Conservation (phyloP, 2,888 invertebrate species). For the Heliconius sara region DNA sequence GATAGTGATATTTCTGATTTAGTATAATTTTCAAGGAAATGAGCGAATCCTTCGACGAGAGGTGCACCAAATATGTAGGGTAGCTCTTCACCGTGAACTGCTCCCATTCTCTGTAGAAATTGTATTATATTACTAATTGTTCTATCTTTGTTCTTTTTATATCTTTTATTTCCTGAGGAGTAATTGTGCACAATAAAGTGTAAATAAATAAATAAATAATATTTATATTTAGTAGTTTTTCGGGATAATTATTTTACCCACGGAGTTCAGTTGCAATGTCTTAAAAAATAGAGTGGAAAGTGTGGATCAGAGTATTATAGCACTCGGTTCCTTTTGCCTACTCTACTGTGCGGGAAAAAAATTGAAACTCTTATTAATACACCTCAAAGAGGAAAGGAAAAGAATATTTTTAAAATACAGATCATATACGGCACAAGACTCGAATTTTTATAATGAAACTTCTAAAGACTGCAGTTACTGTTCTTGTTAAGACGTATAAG, state of each 20-base stretch:
- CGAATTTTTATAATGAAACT: neutral
- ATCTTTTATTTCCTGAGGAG: too few relatives aligned
- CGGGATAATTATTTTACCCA: too few relatives aligned
- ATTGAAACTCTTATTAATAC: neutral
- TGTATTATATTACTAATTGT: constrained; percentile 2
- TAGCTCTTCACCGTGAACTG: constrained; percentile 95
- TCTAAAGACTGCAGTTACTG: neutral
- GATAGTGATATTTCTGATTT: constrained; percentile 92
- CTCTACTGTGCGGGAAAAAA: too few relatives aligned
- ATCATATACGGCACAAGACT: neutral
- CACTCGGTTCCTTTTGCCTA: neutral
- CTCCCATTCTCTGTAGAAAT: constrained; percentile 89
- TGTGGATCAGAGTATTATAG: neutral
- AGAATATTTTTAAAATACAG: neutral
- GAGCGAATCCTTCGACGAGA: constrained; percentile 90
- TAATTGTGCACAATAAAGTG: too few relatives aligned
- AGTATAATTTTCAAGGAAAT: constrained; percentile 94
- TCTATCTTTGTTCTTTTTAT: too few relatives aligned
- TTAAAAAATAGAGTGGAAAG: too few relatives aligned
- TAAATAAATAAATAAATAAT: too few relatives aligned
- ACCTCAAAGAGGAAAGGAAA: neutral
- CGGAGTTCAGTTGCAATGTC: too few relatives aligned
- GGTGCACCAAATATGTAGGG: constrained; percentile 96
- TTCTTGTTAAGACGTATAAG: neutral
- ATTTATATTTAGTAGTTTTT: too few relatives aligned